A percentile compares a stretch with the other conserved stretches of the same genome.
phyloP scores from a whole-genome alignment of 2,797 vertebrate genomes.

The Syngnathus rostellatus region DNA sequence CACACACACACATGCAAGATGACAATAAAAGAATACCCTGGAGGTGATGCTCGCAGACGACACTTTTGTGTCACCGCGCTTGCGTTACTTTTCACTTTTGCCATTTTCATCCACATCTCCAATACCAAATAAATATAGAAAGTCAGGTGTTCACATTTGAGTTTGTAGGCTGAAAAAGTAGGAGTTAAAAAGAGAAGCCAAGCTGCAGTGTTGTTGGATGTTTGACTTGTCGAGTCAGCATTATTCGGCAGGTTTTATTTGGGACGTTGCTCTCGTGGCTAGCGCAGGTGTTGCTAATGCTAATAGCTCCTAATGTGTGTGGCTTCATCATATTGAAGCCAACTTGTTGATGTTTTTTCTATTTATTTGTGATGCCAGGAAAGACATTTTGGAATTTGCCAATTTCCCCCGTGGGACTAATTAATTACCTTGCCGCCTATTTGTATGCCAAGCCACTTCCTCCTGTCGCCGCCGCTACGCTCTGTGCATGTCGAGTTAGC shows the following conservation, averaged over 20 bases:
- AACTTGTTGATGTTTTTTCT: not conserved
- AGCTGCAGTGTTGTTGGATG: not conserved
- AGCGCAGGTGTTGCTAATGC: not conserved
- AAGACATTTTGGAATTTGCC: not conserved
- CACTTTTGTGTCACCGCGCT: conserved; percentile 1
- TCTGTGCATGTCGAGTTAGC: conserved; percentile 8
- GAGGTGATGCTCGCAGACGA: not conserved
- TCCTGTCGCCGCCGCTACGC: conserved; percentile 3
- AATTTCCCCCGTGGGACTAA: conserved; percentile 55
- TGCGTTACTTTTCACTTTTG: not conserved
- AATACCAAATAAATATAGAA: not conserved
- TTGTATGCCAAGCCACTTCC: conserved; percentile 44
- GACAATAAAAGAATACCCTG: not conserved
- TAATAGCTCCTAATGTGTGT: not conserved
- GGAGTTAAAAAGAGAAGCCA: not conserved
- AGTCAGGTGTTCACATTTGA: not conserved
- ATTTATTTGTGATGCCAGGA: not conserved
- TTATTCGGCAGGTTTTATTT: not conserved
- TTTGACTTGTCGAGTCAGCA: not conserved
- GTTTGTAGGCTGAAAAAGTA: not conserved
- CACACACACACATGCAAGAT: not conserved
- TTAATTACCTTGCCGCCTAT: conserved; percentile 56
- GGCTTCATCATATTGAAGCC: not conserved
- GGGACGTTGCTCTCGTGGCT: not conserved
- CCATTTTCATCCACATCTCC: not conserved